Evolutionary conservation across 2,113 vertebrate species (phyloP).

Genomic region (Macaca mulatta): DNA sequence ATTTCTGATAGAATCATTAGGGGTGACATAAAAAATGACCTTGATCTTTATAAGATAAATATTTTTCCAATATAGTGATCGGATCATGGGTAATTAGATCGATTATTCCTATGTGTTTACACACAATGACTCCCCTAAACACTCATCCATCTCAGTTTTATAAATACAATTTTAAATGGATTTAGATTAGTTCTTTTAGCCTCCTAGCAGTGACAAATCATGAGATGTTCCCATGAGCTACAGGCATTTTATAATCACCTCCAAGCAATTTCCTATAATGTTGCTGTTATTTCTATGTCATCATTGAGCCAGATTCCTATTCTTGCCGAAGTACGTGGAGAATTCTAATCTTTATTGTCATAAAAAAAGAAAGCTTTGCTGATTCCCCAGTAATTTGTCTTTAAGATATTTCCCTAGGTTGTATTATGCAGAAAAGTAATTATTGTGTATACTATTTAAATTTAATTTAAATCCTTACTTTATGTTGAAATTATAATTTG

Average conservation of each 20-base stretch:
- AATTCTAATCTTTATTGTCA: slow-evolving; percentile 39
- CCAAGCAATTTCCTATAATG: not conserved
- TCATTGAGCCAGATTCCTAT: not conserved
- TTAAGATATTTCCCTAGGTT: slow-evolving; percentile 1
- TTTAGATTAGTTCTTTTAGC: slow-evolving; percentile 1
- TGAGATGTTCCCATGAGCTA: not conserved
- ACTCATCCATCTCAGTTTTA: not conserved
- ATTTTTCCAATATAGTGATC: not conserved
- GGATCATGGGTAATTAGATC: not conserved
- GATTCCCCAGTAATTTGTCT: slow-evolving; percentile 38
- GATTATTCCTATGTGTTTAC: not conserved
- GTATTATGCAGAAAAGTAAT: slow-evolving; percentile 48
- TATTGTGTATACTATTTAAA: not conserved
- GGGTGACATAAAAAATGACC: slow-evolving; percentile 6
- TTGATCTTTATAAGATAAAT: slow-evolving; percentile 31
- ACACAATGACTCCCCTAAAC: not conserved
- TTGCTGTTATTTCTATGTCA: slow-evolving; percentile 49
- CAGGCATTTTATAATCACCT: slow-evolving; percentile 24
- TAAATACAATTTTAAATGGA: slow-evolving; percentile 45
- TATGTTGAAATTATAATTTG: slow-evolving; percentile 33
- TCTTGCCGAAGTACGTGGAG: not conserved
- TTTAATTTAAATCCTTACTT: slow-evolving; percentile 46
- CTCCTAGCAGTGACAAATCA: slow-evolving; percentile 36
- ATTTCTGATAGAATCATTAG: not conserved
- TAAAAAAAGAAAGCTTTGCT: not conserved